Percentiles rank a stretch among this genome's conserved stretches.
phyloP scores from a whole-genome alignment of 23 tunicate species.

The Aplidium turbinatum region DNA sequence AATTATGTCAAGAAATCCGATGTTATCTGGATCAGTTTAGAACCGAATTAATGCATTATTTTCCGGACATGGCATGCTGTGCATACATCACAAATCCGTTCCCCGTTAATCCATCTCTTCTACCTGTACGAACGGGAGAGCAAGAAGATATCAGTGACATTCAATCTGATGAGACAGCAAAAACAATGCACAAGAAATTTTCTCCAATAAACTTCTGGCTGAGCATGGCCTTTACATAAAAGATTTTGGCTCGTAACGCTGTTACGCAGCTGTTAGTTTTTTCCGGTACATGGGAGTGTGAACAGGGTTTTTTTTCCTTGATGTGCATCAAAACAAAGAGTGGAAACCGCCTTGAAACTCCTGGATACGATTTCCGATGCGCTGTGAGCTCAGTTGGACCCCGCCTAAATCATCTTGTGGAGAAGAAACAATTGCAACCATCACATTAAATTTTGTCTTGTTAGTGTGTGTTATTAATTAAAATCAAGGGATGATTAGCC shows the following conservation, averaged over 20 bases:
- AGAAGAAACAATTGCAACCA: slow-evolving; percentile 44
- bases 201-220: slow-evolving; percentile 63
- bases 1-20: slow-evolving; percentile 29
- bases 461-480: slow-evolving; percentile 13
- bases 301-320: slow-evolving; percentile 31
- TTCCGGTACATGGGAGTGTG: slow-evolving; percentile 38
- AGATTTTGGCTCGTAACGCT: no score
- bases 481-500: no score
- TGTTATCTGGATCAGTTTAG: slow-evolving; percentile 9
- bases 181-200: slow-evolving; percentile 40
- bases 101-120: slow-evolving; percentile 31
- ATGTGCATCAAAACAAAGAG: slow-evolving; percentile 47
- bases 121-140: slow-evolving; percentile 50
- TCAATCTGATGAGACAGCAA: slow-evolving; percentile 55
- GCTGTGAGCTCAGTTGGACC: slow-evolving; percentile 40
- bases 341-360: slow-evolving; percentile 37
- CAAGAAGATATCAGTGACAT: slow-evolving; percentile 51
- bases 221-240: slow-evolving; percentile 45
- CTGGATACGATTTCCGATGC: slow-evolving; percentile 57
- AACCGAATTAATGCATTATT: slow-evolving; percentile 38
- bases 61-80: slow-evolving; percentile 43
- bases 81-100: slow-evolving; percentile 40
- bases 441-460: slow-evolving; percentile 32
- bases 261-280: no score
- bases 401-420: slow-evolving; percentile 35